Base-by-base conservation (phyloP, 2,797 vertebrate species). In the Phoebastria nigripes region DNA sequence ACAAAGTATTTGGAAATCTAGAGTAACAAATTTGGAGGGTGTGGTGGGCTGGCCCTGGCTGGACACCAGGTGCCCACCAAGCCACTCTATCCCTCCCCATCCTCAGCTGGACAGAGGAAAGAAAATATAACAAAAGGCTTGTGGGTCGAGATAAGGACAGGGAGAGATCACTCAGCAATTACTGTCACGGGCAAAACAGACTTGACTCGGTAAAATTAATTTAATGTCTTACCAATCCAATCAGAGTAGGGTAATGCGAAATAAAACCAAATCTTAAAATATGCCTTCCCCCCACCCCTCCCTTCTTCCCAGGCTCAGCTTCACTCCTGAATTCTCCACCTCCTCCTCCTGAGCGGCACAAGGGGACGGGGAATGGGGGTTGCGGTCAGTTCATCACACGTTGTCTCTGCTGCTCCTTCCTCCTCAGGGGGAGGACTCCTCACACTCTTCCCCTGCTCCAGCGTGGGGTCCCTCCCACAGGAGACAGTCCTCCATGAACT, bases 381-480 rank as follows among this genome's bases (percentile, higher is more conserved):
- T 58, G n/a, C 0, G 15, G 56, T 24, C n/a, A 24, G 55, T 24
- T 56, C 56, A 58, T 58, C 33, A 24, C 55, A 35, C 6, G 21
- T 15, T 24, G 13, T 24, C 22, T 35, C 21, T 35, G n/a, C 55
- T 4, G 6, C 9, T 58, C 6, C 55, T 58, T 58, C 55, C 9
- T 58, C n/a, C 9, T 44, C 17, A 44, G 18, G 8, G 18, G 42
- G 42, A 44, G 42, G 42, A 19, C 15, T 58, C n/a, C 9, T 35
- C 33, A 56, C 33, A n/a, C 55, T n/a, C 55, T 56, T 56, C 33
- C n/a, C n/a, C n/a, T 58, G 21, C n/a, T 35, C 55, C 55, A 59
- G 24, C 0, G 8, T 59, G 24, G n/a, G 24, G 24, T 25, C 24
- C 24, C 10, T 6, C 22, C n/a, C 24, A 37, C 2, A 2, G 35